These are phyloP conservation scores for Malacosoma neustria DNA, from an alignment of 2,888 invertebrate species.

Conservation along the genomic window DNA sequence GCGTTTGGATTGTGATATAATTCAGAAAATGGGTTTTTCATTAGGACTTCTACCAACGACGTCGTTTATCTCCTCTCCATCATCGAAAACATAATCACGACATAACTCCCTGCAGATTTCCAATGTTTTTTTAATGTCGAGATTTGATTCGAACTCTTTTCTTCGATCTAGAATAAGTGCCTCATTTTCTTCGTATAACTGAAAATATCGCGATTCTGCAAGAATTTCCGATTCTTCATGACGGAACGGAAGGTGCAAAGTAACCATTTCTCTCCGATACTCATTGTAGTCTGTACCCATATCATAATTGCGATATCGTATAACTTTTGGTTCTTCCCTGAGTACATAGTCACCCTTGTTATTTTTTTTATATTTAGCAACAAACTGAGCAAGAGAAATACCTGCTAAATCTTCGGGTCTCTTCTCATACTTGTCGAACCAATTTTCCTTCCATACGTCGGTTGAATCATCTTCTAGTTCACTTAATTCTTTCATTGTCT, in stretches of 20 bases:
- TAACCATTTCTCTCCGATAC: slow-evolving; percentile 35
- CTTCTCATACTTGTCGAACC: slow-evolving; percentile 36
- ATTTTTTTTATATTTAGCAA: slow-evolving; percentile 20
- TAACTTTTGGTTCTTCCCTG: slow-evolving; percentile 1
- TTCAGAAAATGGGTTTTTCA: too few species aligned
- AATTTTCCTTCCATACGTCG: slow-evolving; percentile 38
- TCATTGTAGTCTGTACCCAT: slow-evolving; percentile 19
- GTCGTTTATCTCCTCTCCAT: neutral
- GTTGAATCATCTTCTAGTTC: slow-evolving; percentile 21
- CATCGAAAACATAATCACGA: slow-evolving; percentile 9
- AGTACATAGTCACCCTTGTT: neutral
- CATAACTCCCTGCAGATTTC: slow-evolving; percentile 20
- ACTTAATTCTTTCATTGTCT: slow-evolving; percentile 30
- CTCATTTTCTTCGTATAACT: slow-evolving; percentile 28
- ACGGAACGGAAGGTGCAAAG: slow-evolving; percentile 31
- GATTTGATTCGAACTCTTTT: slow-evolving; percentile 19
- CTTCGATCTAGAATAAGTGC: slow-evolving; percentile 16
- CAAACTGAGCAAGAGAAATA: slow-evolving; percentile 33
- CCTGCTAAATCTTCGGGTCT: slow-evolving; percentile 26
- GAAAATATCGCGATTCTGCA: slow-evolving; percentile 26
- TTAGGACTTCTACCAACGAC: neutral
- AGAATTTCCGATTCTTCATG: slow-evolving; percentile 35
- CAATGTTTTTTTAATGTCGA: slow-evolving; percentile 20
- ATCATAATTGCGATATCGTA: slow-evolving; percentile 4
- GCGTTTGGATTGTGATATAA: too few species aligned